Base-by-base conservation (phyloP, 1,140 invertebrate genomes). In the Rhizoglyphus robini region DNA sequence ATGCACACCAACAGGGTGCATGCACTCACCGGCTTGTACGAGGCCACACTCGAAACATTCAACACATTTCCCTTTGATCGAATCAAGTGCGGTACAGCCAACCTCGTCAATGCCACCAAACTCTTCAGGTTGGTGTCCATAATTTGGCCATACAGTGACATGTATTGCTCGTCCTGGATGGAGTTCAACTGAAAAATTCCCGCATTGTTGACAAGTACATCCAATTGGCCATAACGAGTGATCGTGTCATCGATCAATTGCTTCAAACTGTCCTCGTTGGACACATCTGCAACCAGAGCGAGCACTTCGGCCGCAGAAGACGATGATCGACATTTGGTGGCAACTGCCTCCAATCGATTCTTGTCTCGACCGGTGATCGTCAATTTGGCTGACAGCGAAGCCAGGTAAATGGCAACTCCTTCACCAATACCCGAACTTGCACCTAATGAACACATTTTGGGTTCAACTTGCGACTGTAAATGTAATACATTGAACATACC, bases 31-130 rank as follows among this genome's bases (percentile, higher is more conserved):
- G 88, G 82, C 72, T 88, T 75, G 5, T 88, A 77, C 27, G 88
- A 89, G 72, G 82, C 84, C 0, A 93, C 86, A 74, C 89, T 93
- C 1, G 89, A 93, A 0, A 94, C 84, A 74, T 94, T 94, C 0
- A 96, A 86, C 69, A 92, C 85, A 68, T 83, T 86, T 27, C 89
- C 89, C 75, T 88, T 87, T 0, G 83, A 83, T 75, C 85, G 81
- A 3, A 89, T 76, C 13, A 96, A 76, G 75, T 92, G 81, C 1
- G 90, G 90, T 0, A 87, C 83, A 32, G 87, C 86, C 57, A 92
- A 71, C 81, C 84, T 85, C 0, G 87, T 90, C 65, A 94, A 25
- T 18, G 31, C 23, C 8, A 68, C 15, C 0, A 67, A 30, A 31
- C 25, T 15, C 18, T 41, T n/a, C n/a, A 68, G 15, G 41, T 68